Percentiles rank a stretch among this genome's conserved stretches.
phyloP scores from a whole-genome alignment of 1,140 invertebrate genomes.

The Ooceraea biroi region DNA sequence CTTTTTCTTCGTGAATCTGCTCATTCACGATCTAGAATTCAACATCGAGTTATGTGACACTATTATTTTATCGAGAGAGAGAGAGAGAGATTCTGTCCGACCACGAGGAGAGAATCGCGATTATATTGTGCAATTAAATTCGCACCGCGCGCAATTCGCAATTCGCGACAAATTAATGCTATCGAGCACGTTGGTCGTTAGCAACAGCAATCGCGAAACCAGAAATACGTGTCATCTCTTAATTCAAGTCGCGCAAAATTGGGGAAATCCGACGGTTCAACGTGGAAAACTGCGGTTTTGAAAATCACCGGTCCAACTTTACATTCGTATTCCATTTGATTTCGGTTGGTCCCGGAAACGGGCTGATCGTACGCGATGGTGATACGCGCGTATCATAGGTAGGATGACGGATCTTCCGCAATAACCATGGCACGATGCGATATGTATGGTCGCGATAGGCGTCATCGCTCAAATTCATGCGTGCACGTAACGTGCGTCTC shows the following conservation, averaged over 20 bases:
- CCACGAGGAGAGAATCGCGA: neutral
- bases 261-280: neutral
- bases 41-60: constrained; percentile 17
- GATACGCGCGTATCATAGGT: neutral
- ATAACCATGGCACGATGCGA: constrained; percentile 19
- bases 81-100: neutral
- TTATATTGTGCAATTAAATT: constrained; percentile 41
- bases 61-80: constrained; percentile 24
- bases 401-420: constrained; percentile 24
- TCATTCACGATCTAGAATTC: neutral
- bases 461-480: constrained; percentile 28
- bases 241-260: neutral
- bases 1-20: constrained; percentile 22
- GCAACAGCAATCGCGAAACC: neutral
- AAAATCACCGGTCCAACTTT: neutral
- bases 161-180: constrained; percentile 20
- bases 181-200: neutral
- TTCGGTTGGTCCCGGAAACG: too few relatives aligned
- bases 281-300: neutral
- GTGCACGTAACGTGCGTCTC: neutral
- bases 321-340: neutral
- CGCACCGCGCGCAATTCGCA: neutral
- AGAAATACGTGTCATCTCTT: neutral
- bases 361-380: neutral
- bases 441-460: neutral